A percentile compares a stretch with the other conserved stretches of the same genome.
Conservation (phyloP, 2,797 vertebrate species). For the Catamblyrhynchus diadema region DNA sequence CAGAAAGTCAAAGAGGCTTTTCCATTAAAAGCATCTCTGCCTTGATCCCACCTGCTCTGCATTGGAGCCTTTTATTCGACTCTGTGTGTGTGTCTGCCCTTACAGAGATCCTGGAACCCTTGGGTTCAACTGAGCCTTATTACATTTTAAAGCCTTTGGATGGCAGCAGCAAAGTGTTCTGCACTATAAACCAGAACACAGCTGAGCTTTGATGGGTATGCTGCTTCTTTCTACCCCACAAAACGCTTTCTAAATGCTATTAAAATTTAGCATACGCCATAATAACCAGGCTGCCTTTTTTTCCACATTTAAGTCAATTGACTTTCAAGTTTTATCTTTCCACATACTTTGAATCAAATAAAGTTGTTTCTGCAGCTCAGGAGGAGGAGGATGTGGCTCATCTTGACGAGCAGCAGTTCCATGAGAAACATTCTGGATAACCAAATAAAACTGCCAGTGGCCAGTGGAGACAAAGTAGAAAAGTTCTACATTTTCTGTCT, state of each 20-base stretch:
- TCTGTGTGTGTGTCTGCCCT: neutral
- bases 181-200: constrained; percentile 75
- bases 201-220: constrained; percentile 75
- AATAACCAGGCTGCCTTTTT: constrained; percentile 72
- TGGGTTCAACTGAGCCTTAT: constrained; percentile 69
- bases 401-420: neutral
- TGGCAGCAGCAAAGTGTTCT: constrained; percentile 74
- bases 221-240: constrained; percentile 76
- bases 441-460: neutral
- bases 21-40: neutral
- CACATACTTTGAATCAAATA: constrained; percentile 44
- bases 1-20: neutral
- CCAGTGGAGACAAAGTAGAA: neutral
- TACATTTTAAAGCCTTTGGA: constrained; percentile 74
- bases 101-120: constrained; percentile 56
- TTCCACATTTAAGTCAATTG: constrained; percentile 70
- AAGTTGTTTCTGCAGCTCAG: constrained; percentile 40
- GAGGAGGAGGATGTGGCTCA: neutral
- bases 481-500: neutral
- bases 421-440: neutral
- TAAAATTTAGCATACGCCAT: constrained; percentile 77
- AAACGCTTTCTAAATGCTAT: constrained; percentile 78
- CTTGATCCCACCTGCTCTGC: constrained; percentile 10
- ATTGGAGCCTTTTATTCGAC: constrained; percentile 33
- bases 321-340: constrained; percentile 72